Evolutionary conservation across 2,888 invertebrate species (phyloP), one percentile per base, ranked within the genome.

Genomic region (Sclerodermus sp.): DNA sequence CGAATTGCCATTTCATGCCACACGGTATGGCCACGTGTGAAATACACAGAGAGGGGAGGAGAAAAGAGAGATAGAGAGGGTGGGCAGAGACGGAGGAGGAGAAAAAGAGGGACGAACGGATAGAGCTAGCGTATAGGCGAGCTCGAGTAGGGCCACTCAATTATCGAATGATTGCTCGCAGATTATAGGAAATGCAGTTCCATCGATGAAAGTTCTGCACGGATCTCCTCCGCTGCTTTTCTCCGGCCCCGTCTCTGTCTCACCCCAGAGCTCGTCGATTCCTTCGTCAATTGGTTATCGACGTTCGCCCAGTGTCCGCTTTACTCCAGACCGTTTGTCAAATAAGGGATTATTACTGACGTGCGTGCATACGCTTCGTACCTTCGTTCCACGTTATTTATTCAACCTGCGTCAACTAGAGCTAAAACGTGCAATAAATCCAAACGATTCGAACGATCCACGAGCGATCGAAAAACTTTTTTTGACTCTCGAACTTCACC

Each of bases 181-280:
- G 67, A 70, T 70, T 70, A 68, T 68, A 68, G 70, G 71, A 71
- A 71, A 71, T 70, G 61, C 62, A 69, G 65, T 71, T 70, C 57
- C 53, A 45, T 47, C 57, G 62, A 60, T 60, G 55, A 60, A 49
- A 64, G 57, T 53, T 53, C 34, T 23, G 23, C 23, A 23, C 4
- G 8, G 23, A 23, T 23, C 23, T 23, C 23, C 34, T n/a, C 12
- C 15, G 32, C 1, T 13, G n/a, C 46, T 46, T 18, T 14, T 31
- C 40, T 17, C 41, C 32, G 17, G 16, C 40, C 14, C 12, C 48
- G 49, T 23, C 29, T 43, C 3, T 23, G 4, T 3, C 4, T 8
- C 23, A 23, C 8, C 23, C 23, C n/a, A n/a, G n/a, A n/a, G n/a
- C n/a, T 23, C 23, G 23, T 47, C 62, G 58, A 58, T 48, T 60